These are phyloP conservation scores for Leptodactylus fallax DNA, from an alignment of 2,797 vertebrate genomes.

Conservation along the genomic window DNA sequence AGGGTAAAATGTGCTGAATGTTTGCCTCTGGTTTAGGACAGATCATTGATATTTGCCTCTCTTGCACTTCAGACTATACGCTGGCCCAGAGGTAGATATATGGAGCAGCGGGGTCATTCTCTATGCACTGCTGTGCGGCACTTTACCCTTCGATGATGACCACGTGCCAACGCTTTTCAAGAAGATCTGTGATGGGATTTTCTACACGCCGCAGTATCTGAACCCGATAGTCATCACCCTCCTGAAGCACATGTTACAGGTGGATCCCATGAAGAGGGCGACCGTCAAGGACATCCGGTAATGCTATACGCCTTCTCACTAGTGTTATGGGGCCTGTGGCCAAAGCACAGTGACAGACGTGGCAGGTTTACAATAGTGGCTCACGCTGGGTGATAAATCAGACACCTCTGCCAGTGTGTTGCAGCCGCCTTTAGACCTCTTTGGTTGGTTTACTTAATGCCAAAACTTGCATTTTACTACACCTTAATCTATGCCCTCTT, in stretches of 20 bases:
- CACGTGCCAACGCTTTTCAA: slow-evolving; percentile 99
- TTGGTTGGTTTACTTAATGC: too few species aligned
- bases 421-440: too few species aligned
- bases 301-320: slow-evolving; percentile 41
- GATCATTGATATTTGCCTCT: too few species aligned
- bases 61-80: slow-evolving; percentile 84
- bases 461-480: too few species aligned
- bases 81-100: slow-evolving; percentile 98
- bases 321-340: too few species aligned
- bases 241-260: slow-evolving; percentile 97
- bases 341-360: too few species aligned
- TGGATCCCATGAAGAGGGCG: slow-evolving; percentile 98
- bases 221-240: slow-evolving; percentile 92
- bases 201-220: slow-evolving; percentile 97
- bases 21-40: too few species aligned
- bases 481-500: too few species aligned
- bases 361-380: too few species aligned
- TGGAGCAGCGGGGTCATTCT: slow-evolving; percentile 99
- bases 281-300: slow-evolving; percentile 97
- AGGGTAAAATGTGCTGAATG: too few species aligned
- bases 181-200: slow-evolving; percentile 99
- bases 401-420: too few species aligned
- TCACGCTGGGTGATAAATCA: too few species aligned
- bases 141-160: slow-evolving; percentile 96
- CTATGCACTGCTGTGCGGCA: slow-evolving; percentile 96